Conservation (phyloP, 2,888 invertebrate genomes). For the Drosophila trichaetosa region DNA sequence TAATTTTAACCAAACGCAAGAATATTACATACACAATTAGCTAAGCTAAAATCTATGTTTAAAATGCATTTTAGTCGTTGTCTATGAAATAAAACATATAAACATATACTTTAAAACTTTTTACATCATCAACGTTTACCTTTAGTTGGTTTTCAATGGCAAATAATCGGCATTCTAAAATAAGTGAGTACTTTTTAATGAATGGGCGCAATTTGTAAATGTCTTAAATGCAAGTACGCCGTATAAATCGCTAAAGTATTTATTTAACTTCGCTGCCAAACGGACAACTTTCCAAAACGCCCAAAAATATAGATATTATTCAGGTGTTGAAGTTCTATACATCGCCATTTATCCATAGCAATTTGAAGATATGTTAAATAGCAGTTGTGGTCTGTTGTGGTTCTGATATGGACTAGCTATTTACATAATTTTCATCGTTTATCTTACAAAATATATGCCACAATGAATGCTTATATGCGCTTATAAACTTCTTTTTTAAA, state of each 20-base stretch:
- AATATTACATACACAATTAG: slow-evolving; percentile 58
- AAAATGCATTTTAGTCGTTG: slow-evolving; percentile 75
- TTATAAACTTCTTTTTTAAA: not conserved
- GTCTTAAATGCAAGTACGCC: not conserved
- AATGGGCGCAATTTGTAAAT: not conserved
- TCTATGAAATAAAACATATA: slow-evolving; percentile 64
- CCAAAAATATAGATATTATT: not conserved
- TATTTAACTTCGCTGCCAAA: not conserved
- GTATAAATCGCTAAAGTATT: not conserved
- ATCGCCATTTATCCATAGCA: not conserved
- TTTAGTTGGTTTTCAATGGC: not conserved
- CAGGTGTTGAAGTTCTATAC: not conserved
- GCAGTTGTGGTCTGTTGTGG: not conserved
- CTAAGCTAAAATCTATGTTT: slow-evolving; percentile 66
- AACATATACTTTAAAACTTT: slow-evolving; percentile 19
- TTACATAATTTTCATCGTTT: not conserved
- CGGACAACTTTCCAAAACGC: not conserved
- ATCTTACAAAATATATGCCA: not conserved
- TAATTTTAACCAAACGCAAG: slow-evolving; percentile 63
- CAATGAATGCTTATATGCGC: not conserved
- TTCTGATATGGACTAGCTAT: not conserved
- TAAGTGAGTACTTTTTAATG: not conserved
- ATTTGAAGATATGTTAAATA: not conserved
- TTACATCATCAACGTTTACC: not conserved
- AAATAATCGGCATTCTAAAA: not conserved